Base-by-base conservation (phyloP, 1,140 invertebrate genomes). In the Drosophila busckii region DNA sequence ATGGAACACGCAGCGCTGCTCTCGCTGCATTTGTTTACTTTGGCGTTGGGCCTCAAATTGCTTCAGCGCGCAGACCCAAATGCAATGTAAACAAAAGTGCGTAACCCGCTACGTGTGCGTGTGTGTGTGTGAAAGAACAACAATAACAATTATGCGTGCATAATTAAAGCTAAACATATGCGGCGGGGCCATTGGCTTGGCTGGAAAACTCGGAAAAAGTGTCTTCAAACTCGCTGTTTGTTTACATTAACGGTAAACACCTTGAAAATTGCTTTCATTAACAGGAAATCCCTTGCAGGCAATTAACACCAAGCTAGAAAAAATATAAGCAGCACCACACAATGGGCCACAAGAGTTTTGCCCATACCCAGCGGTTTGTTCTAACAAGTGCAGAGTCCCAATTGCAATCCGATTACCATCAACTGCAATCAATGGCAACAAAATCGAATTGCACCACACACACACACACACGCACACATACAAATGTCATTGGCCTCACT, bases 351-450 rank as follows among this genome's bases (percentile, higher is more conserved):
- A 41, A 48, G 34, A 50, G 23, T 50, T 52, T 46, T 52, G 29
- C 28, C 48, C 48, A 71, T 66, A 54, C 54, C 60, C n/a, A n/a
- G n/a, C n/a, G n/a, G n/a, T n/a, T n/a, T 61, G 71, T 66, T 73
- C 49, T 55, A 64, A 61, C 75, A 76, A 76, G 70, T 76, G 70
- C 70, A 61, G 45, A 49, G n/a, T n/a, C n/a, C 45, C 70, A 75
- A 80, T 82, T 73, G 63, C 75, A 80, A 80, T 82, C 75, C 75
- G 75, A 80, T 80, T 80, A 82, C 73, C 66, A 73, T 82, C 78
- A 41, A 60, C 73, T 62, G 63, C 63, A 80, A 78, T 78, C 71
- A 67, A 54, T 55, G 60, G 49, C 68, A 80, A 59, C 68, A 75
- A 46, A 55, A 44, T 37, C 44, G 46, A 66, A 66, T 46, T 44